Evolutionary conservation across 2,888 invertebrate genomes (phyloP), one percentile per base, ranked within the genome.

Genomic region (Dryobota labecula): DNA sequence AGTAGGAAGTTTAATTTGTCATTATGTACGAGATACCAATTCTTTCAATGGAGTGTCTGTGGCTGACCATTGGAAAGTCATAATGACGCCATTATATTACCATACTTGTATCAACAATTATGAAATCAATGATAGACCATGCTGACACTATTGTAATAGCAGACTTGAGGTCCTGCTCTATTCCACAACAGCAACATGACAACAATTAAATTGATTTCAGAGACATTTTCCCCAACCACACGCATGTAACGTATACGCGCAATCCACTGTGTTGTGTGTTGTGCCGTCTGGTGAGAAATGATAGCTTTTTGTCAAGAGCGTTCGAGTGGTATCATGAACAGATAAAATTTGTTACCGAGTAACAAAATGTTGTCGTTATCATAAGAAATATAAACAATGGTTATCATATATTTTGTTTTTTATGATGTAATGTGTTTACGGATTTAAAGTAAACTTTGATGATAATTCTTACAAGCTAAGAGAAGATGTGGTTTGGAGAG

Each of bases 401-500:
- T 79, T 78, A 79, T 70, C 58, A 60, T 3, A 60, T 7, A 43
- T 41, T 63, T 66, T 62, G 2, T 66, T 11, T 24, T 15, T 18
- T 33, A 60, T 74, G 45, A 79, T 74, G 79, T 70, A 74, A 79
- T 36, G 41, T 60, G 27, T 18, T 56, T 13, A 45, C 24, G 47
- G 36, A 73, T 69, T 54, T 78, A 7, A 33, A 38, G 45, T 57
- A 9, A 49, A 61, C 1, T 27, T 70, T 27, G 56, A 63, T 54
- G 20, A 43, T 30, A 49, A 49, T 24, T 11, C 24, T 0, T 49
- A 30, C 0, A 1, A 53, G 45, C 11, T 38, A 13, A 58, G 41
- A 65, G 27, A 13, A 27, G 18, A 47, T 43, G 15, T 43, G 41
- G 13, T 38, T 56, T 30, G n/a, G 13, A 18, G 27, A 51, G 5